phyloP scores from a whole-genome alignment of 1,140 invertebrate genomes.

The Drosophila insularis region DNA sequence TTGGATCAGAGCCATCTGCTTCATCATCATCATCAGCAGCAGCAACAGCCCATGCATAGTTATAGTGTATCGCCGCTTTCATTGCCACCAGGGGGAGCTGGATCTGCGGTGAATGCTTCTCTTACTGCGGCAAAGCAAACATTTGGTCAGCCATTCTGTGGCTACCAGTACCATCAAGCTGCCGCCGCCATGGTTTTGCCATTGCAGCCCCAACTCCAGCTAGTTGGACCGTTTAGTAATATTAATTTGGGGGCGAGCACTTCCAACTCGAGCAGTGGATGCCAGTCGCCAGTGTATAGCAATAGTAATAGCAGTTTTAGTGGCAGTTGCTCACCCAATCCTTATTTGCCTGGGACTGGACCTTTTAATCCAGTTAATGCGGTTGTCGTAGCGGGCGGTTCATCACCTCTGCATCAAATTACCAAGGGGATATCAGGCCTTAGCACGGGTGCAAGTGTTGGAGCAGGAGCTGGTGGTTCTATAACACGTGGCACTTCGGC shows the following conservation, averaged over 20 bases:
- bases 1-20: constrained; percentile 60
- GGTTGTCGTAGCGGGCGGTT: constrained; percentile 44
- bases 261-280: constrained; percentile 71
- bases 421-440: constrained; percentile 85
- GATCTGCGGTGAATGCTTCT: constrained; percentile 52
- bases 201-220: constrained; percentile 56
- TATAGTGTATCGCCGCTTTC: constrained; percentile 71
- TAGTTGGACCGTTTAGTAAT: constrained; percentile 77
- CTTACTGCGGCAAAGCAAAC: constrained; percentile 66
- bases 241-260: constrained; percentile 66
- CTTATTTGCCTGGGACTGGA: constrained; percentile 52
- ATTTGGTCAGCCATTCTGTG: constrained; percentile 67
- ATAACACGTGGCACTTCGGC: constrained; percentile 88
- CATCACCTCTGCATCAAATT: constrained; percentile 81
- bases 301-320: constrained; percentile 64
- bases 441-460: constrained; percentile 83
- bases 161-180: constrained; percentile 52
- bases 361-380: constrained; percentile 35
- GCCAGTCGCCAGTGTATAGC: constrained; percentile 76
- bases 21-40: constrained; percentile 55
- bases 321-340: constrained; percentile 74
- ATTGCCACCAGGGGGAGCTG: constrained; percentile 48
- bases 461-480: constrained; percentile 85
- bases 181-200: constrained; percentile 38
- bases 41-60: constrained; percentile 58